Evolutionary conservation across 2,888 invertebrate genomes (phyloP), one percentile per base, ranked within the genome.

Genomic region (Salticus scenicus): DNA sequence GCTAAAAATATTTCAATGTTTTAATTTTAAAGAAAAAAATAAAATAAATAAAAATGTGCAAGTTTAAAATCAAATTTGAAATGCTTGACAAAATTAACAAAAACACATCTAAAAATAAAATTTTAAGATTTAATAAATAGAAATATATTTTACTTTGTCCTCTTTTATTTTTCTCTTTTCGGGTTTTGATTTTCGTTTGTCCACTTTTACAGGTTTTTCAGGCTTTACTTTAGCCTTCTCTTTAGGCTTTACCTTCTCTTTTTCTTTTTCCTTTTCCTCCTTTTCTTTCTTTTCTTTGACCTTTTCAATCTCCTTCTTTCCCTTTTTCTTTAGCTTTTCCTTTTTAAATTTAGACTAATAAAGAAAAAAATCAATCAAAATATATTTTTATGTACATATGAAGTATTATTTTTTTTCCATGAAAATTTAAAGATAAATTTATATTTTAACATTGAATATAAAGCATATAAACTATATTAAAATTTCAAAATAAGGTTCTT

Each of bases 81-180:
- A n/a, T n/a, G n/a, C n/a, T n/a, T n/a, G n/a, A n/a, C n/a, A n/a
- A n/a, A n/a, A n/a, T n/a, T n/a, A n/a, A n/a, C n/a, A n/a, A n/a
- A n/a, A n/a, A n/a, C n/a, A n/a, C n/a, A n/a, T n/a, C n/a, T n/a
- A n/a, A n/a, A n/a, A n/a, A n/a, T n/a, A n/a, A n/a, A n/a, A n/a
- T n/a, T n/a, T n/a, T n/a, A n/a, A n/a, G n/a, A n/a, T n/a, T n/a
- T n/a, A n/a, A n/a, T n/a, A n/a, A n/a, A n/a, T n/a, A n/a, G n/a
- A n/a, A n/a, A n/a, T n/a, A n/a, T n/a, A 8, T 51, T 30, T 67
- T 74, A 87, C 81, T 79, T 87, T 78, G 82, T 87, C 78, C 27
- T 87, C 84, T 41, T 88, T 80, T 28, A 64, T 24, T 76, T 88
- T 87, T 73, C 87, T 77, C 77, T 80, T 76, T n/a, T 82, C 82